A percentile compares a stretch with the other conserved stretches of the same genome.
phyloP scores from a whole-genome alignment of 2,888 invertebrate genomes.

The Melinaea menophilus region DNA sequence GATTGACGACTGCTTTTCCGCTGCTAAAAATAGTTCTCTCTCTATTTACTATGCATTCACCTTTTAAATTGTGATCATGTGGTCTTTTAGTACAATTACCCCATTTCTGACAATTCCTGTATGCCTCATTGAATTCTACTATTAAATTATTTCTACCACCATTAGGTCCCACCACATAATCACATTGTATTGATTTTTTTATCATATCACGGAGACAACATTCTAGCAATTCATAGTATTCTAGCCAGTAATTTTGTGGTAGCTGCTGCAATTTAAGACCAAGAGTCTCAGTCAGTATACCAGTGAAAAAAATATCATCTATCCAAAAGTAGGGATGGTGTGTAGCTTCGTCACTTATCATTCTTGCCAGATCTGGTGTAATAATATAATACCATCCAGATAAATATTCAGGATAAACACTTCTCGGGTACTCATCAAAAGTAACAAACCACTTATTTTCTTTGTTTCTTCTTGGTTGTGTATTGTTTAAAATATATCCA shows the following conservation, averaged over 20 bases:
- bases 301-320: slow-evolving; percentile 92
- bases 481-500: slow-evolving; percentile 82
- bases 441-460: slow-evolving; percentile 90
- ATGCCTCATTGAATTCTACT: slow-evolving; percentile 80
- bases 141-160: slow-evolving; percentile 85
- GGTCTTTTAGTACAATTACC: slow-evolving; percentile 73
- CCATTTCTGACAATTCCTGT: slow-evolving; percentile 75
- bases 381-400: slow-evolving; percentile 92
- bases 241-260: slow-evolving; percentile 79
- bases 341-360: slow-evolving; percentile 75
- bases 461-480: slow-evolving; percentile 80
- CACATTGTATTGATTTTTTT: slow-evolving; percentile 78
- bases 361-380: slow-evolving; percentile 79
- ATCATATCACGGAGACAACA: slow-evolving; percentile 84
- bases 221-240: slow-evolving; percentile 83
- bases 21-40: slow-evolving; percentile 54
- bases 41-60: slow-evolving; percentile 78
- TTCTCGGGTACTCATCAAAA: slow-evolving; percentile 78
- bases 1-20: slow-evolving; percentile 44
- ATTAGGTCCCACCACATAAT: slow-evolving; percentile 85
- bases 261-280: slow-evolving; percentile 78
- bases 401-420: slow-evolving; percentile 84
- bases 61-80: slow-evolving; percentile 67
- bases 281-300: slow-evolving; percentile 81
- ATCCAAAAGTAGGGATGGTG: slow-evolving; percentile 91